Evolutionary conservation across 1,140 invertebrate species (phyloP).

Genomic region (Dreissena rostriformis): DNA sequence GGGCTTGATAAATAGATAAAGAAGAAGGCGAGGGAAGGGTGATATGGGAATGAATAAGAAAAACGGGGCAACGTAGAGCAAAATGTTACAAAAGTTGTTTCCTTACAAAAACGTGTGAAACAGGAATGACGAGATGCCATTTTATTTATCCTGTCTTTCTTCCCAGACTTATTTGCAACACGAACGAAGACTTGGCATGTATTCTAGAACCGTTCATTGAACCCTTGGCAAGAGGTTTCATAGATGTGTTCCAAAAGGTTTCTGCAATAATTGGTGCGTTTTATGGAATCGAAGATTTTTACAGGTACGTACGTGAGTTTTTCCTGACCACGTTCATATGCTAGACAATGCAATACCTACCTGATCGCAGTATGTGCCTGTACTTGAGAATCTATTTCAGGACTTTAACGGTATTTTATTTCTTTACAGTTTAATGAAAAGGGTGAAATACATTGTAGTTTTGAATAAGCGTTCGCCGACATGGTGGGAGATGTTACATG

Average conservation of each 20-base stretch:
- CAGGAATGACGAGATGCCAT: no score
- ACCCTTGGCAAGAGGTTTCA: constrained; percentile 70
- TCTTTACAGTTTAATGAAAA: constrained; percentile 72
- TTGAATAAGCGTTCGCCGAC: constrained; percentile 54
- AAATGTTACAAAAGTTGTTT: no score
- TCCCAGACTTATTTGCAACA: constrained; percentile 67
- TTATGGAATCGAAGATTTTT: constrained; percentile 80
- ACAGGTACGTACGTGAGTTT: constrained; percentile 64
- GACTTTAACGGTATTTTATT: no score
- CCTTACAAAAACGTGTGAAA: no score
- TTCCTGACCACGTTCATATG: no score
- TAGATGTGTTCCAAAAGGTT: constrained; percentile 68
- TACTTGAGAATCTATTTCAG: no score
- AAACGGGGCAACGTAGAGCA: no score
- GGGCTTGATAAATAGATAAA: no score
- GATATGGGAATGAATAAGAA: no score
- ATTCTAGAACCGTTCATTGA: constrained; percentile 61
- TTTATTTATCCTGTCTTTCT: not conserved
- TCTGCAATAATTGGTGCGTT: constrained; percentile 70
- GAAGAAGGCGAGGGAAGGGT: not conserved
- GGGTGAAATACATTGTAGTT: constrained; percentile 70
- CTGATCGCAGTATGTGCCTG: no score
- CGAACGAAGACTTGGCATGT: constrained; percentile 52
- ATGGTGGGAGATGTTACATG: constrained; percentile 68
- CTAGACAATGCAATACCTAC: no score